Evolutionary conservation across 53 echinoderm and acorn worm genomes (phyloP).

Genomic region (Zoroaster sp.): DNA sequence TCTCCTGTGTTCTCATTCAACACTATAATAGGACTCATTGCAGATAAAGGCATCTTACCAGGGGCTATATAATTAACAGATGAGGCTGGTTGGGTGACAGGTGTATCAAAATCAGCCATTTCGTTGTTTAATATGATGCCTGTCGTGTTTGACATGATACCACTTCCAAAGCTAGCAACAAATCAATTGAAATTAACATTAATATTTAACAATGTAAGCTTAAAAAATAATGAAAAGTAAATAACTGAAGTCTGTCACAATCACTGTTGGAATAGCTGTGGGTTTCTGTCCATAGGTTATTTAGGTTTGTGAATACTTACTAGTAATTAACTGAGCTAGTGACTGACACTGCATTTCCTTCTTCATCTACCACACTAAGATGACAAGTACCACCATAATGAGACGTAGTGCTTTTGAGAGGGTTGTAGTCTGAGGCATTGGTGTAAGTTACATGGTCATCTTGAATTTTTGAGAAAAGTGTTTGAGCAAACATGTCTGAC

Average conservation of each 20-base stretch:
- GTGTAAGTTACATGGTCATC: constrained; percentile 46
- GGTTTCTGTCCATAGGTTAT: no score
- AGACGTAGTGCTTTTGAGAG: not conserved
- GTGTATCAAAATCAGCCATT: constrained; percentile 69
- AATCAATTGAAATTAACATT: not conserved
- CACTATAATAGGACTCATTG: constrained; percentile 71
- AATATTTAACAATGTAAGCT: no score
- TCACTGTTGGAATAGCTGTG: no score
- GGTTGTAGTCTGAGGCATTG: constrained; percentile 40
- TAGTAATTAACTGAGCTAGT: constrained; percentile 66
- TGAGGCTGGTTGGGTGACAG: constrained; percentile 17
- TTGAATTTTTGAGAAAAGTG: constrained; percentile 35
- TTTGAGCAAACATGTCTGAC: constrained; percentile 53
- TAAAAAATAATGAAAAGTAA: no score
- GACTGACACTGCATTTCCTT: constrained; percentile 65
- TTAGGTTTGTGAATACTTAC: constrained; percentile 51
- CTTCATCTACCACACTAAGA: constrained; percentile 59
- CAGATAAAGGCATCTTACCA: constrained; percentile 68
- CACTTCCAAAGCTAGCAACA: constrained; percentile 67
- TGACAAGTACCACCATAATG: constrained; percentile 68
- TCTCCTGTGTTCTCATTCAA: constrained; percentile 27
- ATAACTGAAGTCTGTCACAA: no score
- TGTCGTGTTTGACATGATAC: constrained; percentile 55
- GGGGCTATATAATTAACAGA: constrained; percentile 57
- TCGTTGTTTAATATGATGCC: constrained; percentile 76